A percentile compares a stretch with the other conserved stretches of the same genome.
These are phyloP conservation scores for Andrena cerasifolii DNA, from an alignment of 1,140 invertebrate genomes.

Conservation along the genomic window DNA sequence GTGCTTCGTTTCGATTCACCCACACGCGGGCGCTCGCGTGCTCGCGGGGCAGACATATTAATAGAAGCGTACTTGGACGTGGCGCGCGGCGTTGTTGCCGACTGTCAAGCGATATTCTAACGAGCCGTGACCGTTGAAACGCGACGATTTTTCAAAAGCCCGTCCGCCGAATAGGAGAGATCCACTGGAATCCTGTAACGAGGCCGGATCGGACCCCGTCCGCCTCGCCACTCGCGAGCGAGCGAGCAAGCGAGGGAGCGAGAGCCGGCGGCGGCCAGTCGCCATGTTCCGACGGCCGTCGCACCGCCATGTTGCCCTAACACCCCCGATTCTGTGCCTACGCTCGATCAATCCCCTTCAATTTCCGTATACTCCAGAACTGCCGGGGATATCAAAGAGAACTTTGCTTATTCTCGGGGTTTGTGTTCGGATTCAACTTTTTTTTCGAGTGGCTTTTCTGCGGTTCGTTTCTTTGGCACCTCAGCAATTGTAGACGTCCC, in stretches of 20 bases:
- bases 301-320: constrained; percentile 61
- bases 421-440: too few species aligned
- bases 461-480: too few species aligned
- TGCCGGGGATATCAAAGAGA: too few species aligned
- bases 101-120: constrained; percentile 75
- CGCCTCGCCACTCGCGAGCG: too few species aligned
- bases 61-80: constrained; percentile 70
- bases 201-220: constrained; percentile 38
- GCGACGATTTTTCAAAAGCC: constrained; percentile 77
- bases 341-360: too few species aligned
- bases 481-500: too few species aligned
- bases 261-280: constrained; percentile 61
- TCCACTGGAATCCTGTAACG: constrained; percentile 60
- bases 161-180: constrained; percentile 70
- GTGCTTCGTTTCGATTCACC: background rate
- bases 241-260: too few species aligned
- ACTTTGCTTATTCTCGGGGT: too few species aligned
- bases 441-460: too few species aligned
- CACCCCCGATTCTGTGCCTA: background rate
- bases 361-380: background rate
- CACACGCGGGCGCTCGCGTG: background rate
- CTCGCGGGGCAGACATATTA: constrained; percentile 67
- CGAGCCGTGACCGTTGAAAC: constrained; percentile 77
- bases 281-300: constrained; percentile 79
- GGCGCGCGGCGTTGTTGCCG: constrained; percentile 63